Evolutionary conservation across 1,140 invertebrate genomes (phyloP).

Genomic region (Pseudomyrmex pallidus): DNA sequence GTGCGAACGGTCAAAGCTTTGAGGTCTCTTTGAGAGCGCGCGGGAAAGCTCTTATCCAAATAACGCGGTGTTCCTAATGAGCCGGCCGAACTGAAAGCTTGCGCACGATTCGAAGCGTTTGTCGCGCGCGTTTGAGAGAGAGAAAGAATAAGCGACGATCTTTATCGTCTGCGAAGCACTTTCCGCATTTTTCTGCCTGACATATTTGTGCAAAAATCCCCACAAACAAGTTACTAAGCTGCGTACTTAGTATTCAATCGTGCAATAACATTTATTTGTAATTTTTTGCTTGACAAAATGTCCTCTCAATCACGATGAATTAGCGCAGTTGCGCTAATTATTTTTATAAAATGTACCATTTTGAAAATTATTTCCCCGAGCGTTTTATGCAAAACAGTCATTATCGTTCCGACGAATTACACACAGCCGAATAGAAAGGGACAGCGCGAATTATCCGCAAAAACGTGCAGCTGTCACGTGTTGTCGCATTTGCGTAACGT

Average conservation of each 20-base stretch:
- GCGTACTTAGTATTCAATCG: background rate
- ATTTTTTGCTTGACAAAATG: background rate
- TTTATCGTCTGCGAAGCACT: slow-evolving; percentile 64
- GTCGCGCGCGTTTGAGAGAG: background rate
- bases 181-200: slow-evolving; percentile 56
- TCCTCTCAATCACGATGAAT: too few relatives aligned
- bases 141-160: background rate
- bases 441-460: background rate
- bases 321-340: background rate
- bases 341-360: background rate
- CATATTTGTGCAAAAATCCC: slow-evolving; percentile 12
- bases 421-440: background rate
- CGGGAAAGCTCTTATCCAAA: slow-evolving; percentile 67
- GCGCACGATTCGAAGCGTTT: slow-evolving; percentile 11
- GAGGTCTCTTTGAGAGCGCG: slow-evolving; percentile 63
- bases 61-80: slow-evolving; percentile 73
- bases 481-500: too few relatives aligned
- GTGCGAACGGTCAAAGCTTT: slow-evolving; percentile 75
- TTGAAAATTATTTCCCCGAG: background rate
- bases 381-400: background rate
- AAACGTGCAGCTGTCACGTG: background rate
- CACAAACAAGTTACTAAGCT: slow-evolving; percentile 8
- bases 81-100: slow-evolving; percentile 53
- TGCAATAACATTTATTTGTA: background rate
- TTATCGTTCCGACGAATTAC: background rate